phyloP scores from a whole-genome alignment of 92 coral and sea anemone species.

The Pocillopora grandis region DNA sequence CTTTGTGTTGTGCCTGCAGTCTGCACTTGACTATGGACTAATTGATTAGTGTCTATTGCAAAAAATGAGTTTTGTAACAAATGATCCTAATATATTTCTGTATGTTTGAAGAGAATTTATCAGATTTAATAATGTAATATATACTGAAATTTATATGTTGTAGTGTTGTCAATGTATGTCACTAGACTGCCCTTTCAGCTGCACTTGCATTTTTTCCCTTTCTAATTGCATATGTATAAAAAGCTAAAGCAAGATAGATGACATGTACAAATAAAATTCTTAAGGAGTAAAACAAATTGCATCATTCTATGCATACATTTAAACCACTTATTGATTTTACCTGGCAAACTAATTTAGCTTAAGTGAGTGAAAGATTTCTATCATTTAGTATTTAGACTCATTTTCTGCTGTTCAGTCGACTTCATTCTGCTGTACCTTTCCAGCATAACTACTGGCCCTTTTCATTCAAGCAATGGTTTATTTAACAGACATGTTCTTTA shows the following conservation, averaged over 20 bases:
- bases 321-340: too few species aligned
- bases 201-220: neutral
- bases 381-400: too few species aligned
- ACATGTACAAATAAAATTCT: neutral
- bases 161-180: neutral
- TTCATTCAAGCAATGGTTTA: too few species aligned
- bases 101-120: constrained; percentile 45
- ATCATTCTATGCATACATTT: too few species aligned
- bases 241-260: neutral
- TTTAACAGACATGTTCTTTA: too few species aligned
- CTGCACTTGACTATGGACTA: constrained; percentile 27
- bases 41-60: neutral
- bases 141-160: constrained; percentile 23
- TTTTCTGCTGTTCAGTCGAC: too few species aligned
- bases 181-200: constrained; percentile 34
- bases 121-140: constrained; percentile 40
- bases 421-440: too few species aligned
- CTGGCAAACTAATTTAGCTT: too few species aligned
- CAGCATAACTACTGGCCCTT: too few species aligned
- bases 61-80: constrained; percentile 66
- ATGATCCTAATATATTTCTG: constrained; percentile 79
- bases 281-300: too few species aligned
- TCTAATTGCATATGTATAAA: neutral
- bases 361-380: too few species aligned
- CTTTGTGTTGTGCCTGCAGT: neutral